Percentiles rank a stretch among this genome's conserved stretches.
Evolutionary conservation across 2,113 vertebrate genomes (phyloP).

Genomic region (Puntigrus tetrazona): DNA sequence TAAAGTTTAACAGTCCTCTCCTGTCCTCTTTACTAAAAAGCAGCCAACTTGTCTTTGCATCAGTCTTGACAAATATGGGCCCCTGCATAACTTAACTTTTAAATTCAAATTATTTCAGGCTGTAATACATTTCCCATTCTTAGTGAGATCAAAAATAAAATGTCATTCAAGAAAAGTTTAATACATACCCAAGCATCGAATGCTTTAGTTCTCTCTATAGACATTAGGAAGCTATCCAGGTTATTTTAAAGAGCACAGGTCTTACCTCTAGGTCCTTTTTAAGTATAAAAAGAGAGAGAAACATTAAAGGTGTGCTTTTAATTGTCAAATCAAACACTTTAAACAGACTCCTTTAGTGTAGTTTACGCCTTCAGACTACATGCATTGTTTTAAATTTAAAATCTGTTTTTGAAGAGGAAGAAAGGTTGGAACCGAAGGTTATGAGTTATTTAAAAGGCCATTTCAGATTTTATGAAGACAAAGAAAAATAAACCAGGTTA

Average conservation of each 20-base stretch:
- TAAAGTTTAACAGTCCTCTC: constrained; percentile 97
- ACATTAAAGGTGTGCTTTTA: constrained; percentile 83
- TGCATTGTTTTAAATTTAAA: constrained; percentile 83
- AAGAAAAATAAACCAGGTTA: constrained; percentile 98
- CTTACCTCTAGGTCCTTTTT: constrained; percentile 86
- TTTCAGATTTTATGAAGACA: constrained; percentile 83
- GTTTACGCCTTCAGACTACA: constrained; percentile 78
- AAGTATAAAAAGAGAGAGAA: constrained; percentile 84
- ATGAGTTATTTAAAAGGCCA: constrained; percentile 75
- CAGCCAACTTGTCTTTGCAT: constrained; percentile 86
- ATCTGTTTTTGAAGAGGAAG: constrained; percentile 73
- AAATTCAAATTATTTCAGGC: constrained; percentile 90
- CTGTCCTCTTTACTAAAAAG: constrained; percentile 88
- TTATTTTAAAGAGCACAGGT: constrained; percentile 81
- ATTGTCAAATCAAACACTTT: constrained; percentile 73
- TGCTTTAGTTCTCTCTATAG: constrained; percentile 78
- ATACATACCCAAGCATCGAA: constrained; percentile 84
- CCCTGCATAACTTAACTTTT: constrained; percentile 91
- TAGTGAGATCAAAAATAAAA: constrained; percentile 72
- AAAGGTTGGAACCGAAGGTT: constrained; percentile 74
- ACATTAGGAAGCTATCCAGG: constrained; percentile 84
- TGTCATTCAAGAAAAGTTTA: constrained; percentile 74
- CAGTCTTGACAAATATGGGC: constrained; percentile 80
- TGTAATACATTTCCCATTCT: constrained; percentile 76
- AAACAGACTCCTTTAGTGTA: constrained; percentile 78